phyloP scores from a whole-genome alignment of 30 jellyfish, hydroid and myxozoan species.

The Phacellophora camtschatica region DNA sequence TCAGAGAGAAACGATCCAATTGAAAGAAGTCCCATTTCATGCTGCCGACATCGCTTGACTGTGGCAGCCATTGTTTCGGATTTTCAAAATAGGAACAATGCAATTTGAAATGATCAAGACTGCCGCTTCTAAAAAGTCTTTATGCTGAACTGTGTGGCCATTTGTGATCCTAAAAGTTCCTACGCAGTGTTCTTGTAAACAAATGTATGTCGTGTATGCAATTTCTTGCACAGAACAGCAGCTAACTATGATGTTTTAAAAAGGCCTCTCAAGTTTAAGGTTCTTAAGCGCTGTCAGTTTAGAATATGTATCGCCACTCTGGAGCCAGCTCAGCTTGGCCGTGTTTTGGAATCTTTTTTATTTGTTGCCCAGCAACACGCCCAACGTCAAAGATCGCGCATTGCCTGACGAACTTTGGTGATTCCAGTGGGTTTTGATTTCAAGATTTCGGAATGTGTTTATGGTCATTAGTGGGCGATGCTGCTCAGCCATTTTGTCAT shows the following conservation, averaged over 20 bases:
- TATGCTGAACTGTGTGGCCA: constrained; percentile 65
- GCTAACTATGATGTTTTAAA: constrained; percentile 16
- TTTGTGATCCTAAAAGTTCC: constrained; percentile 50
- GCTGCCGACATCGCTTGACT: constrained; percentile 77
- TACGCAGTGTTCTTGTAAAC: constrained; percentile 52
- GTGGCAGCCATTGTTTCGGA: constrained; percentile 55
- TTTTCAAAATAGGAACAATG: constrained; percentile 50
- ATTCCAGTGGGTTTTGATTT: constrained; percentile 9
- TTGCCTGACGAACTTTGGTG: neutral
- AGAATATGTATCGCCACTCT: constrained; percentile 11
- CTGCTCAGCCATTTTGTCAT: too few species aligned
- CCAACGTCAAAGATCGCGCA: constrained; percentile 8
- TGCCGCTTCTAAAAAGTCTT: constrained; percentile 58
- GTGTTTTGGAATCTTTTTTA: constrained; percentile 16
- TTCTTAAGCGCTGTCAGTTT: constrained; percentile 26
- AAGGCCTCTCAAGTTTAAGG: constrained; percentile 29
- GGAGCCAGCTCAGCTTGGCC: constrained; percentile 75
- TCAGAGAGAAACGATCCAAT: constrained; percentile 75
- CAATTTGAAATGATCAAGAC: constrained; percentile 54
- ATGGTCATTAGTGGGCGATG: constrained; percentile 32
- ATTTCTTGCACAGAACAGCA: constrained; percentile 46
- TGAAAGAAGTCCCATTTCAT: constrained; percentile 72
- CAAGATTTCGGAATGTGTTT: neutral
- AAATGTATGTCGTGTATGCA: constrained; percentile 24
- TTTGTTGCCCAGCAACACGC: constrained; percentile 30